Evolutionary conservation across 2,888 invertebrate species (phyloP).

Genomic region (Drosophila anomalata): DNA sequence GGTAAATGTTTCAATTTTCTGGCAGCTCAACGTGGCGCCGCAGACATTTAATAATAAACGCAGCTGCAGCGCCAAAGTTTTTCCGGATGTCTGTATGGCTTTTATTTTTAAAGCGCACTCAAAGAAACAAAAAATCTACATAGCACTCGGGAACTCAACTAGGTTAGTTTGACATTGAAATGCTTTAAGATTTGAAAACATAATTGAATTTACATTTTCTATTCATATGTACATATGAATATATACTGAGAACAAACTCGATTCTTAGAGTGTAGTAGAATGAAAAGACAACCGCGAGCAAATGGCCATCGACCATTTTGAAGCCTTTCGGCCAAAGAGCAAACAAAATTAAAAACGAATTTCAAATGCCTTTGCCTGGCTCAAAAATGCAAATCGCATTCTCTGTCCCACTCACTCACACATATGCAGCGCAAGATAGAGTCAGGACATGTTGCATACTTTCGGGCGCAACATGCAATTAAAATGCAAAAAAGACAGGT

Average conservation of each 20-base stretch:
- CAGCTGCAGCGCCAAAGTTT: constrained; percentile 32
- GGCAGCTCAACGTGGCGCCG: constrained; percentile 65
- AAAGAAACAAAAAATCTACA: neutral
- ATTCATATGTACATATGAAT: neutral
- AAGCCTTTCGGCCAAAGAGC: constrained; percentile 58
- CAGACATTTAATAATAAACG: constrained; percentile 71
- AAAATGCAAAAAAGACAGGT: constrained; percentile 74
- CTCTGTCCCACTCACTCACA: constrained; percentile 24
- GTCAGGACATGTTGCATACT: constrained; percentile 67
- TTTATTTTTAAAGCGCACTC: constrained; percentile 13
- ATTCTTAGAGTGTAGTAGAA: constrained; percentile 2
- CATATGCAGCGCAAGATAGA: constrained; percentile 9
- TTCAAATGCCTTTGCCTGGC: constrained; percentile 66
- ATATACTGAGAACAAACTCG: neutral
- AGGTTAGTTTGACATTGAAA: too few species aligned
- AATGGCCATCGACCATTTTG: constrained; percentile 37
- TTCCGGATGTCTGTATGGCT: constrained; percentile 24
- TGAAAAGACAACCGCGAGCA: constrained; percentile 48
- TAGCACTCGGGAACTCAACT: neutral
- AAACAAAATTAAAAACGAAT: constrained; percentile 74
- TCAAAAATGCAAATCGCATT: constrained; percentile 79
- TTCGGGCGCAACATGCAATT: constrained; percentile 75
- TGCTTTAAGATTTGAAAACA: neutral
- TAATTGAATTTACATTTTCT: neutral
- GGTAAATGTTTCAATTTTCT: constrained; percentile 73